Evolutionary conservation across 2,888 invertebrate species (phyloP), one percentile per base, ranked within the genome.

Genomic region (Hedya salicella): DNA sequence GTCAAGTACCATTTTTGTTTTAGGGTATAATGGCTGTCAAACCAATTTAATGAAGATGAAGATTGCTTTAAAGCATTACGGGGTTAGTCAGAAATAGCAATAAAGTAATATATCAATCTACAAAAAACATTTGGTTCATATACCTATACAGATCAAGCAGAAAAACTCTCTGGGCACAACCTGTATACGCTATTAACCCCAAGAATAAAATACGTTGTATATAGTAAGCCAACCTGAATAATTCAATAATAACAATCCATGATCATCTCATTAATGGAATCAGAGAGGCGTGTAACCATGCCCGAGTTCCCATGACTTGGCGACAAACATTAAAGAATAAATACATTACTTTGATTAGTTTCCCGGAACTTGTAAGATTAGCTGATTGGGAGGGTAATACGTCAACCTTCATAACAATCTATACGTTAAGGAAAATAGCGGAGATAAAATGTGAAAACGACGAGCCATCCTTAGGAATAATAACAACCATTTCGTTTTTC

Each of bases 291-390:
- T 17, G 25, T 56, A 46, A 11, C 11, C 44, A 42, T 44, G 13
- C 30, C 25, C 16, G 19, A 44, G n/a, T 57, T 32, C 13, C 44
- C 9, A 32, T 32, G 30, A 19, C 32, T 46, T 46, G 32, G 61
- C 42, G 65, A 66, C 61, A 61, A 61, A 60, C 57, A 60, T 40
- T 21, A 19, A 61, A 61, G 53, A 54, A 66, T 54, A 66, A 53
- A 66, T 60, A 61, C 66, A 66, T 66, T 66, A 66, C 66, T 48
- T 54, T 54, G 66, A 66, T 66, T 66, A 66, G 54, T 61, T 66
- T 66, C 36, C 39, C 49, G 32, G 48, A 19, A 61, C 60, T 61
- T 54, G 49, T 32, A n/a, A 66, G 44, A 59, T 60, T 46, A 48
- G 61, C 53, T 60, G 53, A 60, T 60, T 48, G 36, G 36, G 59